Evolutionary conservation across 2,888 invertebrate genomes (phyloP), one percentile per base, ranked within the genome.

Genomic region (Archips crataeganus): DNA sequence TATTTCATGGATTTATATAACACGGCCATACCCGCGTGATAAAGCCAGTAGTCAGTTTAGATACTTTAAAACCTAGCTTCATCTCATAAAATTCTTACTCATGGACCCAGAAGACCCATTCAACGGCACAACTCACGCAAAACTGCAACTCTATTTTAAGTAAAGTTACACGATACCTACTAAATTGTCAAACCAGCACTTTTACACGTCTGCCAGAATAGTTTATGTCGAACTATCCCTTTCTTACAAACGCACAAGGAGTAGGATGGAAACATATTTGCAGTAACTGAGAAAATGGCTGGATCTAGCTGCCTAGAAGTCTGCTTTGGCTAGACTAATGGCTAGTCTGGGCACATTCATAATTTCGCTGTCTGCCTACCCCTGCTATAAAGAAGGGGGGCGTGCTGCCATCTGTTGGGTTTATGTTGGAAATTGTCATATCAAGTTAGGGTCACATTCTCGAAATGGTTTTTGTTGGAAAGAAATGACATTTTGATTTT

Each of bases 151-250:
- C 49, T 47, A 23, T 23, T 36, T 42, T 39, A n/a, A 8, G 23
- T 71, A 61, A 71, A 66, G 39, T 69, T 36, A 63, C 60, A 51
- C 36, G 13, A 32, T 39, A 70, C n/a, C n/a, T n/a, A n/a, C 64
- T 74, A 74, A 74, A 74, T 65, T 47, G 64, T 64, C 23, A 47
- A 34, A 66, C 60, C n/a, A 60, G 45, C 69, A 61, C 70, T 74
- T 65, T 74, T 61, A 39, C 67, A 9, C 15, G 49, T 13, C 49
- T 49, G 49, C 49, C 23, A 5, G 9, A 54, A 45, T 11, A 11
- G 10, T 54, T 9, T n/a, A 51, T n/a, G n/a, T 15, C 23, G 0
- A 15, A 57, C 10, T 32, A 32, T 57, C 32, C 32, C 11, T 10
- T 57, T 57, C 57, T 57, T 8, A 32, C 57, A 11, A 32, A 32